phyloP scores from a whole-genome alignment of 2,113 vertebrate species.

The Brachionichthys hirsutus region DNA sequence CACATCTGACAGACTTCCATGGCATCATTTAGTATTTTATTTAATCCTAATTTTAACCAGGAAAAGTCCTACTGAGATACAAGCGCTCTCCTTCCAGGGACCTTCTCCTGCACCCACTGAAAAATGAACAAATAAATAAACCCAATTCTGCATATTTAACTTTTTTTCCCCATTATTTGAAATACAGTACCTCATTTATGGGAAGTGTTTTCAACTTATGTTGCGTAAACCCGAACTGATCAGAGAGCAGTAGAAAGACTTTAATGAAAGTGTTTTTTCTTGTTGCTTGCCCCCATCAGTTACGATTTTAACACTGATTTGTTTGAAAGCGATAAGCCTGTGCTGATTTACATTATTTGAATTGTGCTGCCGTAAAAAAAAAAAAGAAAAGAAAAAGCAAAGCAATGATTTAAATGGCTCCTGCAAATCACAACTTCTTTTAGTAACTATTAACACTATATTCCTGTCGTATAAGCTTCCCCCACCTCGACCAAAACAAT shows the following conservation, averaged over 20 bases:
- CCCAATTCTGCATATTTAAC: conserved; percentile 9
- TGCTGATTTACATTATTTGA: conserved; percentile 45
- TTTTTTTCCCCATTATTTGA: conserved; percentile 37
- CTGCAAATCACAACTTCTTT: conserved; percentile 36
- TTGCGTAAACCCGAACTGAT: conserved; percentile 34
- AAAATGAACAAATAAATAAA: conserved; percentile 5
- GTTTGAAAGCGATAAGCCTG: conserved; percentile 11
- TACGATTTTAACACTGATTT: conserved; percentile 21
- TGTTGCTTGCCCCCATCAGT: background rate
- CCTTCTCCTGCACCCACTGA: background rate
- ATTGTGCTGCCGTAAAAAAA: conserved; percentile 17
- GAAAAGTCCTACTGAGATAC: conserved; percentile 15
- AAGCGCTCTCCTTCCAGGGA: background rate
- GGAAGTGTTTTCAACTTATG: conserved; percentile 44
- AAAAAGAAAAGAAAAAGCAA: conserved; percentile 26
- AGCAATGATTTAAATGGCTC: conserved; percentile 33
- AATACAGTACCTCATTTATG: conserved; percentile 71
- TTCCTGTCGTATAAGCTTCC: conserved; percentile 32
- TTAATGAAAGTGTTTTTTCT: conserved; percentile 15
- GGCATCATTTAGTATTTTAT: background rate
- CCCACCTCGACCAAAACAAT: background rate
- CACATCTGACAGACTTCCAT: background rate
- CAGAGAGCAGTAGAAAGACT: conserved; percentile 21
- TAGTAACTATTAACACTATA: conserved; percentile 49
- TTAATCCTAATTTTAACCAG: no score